phyloP scores from a whole-genome alignment of 2,888 invertebrate species.

The Luffia ferchaultella region DNA sequence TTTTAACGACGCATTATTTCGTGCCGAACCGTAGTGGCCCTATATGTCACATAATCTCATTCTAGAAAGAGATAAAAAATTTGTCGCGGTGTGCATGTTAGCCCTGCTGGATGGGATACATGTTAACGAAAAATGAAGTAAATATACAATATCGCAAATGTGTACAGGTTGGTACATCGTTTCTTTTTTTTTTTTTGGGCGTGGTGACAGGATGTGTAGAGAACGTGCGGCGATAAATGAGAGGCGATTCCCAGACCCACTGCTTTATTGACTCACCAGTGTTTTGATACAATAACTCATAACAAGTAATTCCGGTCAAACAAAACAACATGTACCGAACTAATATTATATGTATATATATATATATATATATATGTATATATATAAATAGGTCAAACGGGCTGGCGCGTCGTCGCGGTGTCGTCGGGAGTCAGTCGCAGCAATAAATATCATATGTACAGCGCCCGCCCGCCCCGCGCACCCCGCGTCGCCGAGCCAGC shows the following conservation, averaged over 20 bases:
- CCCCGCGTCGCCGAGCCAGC: not conserved
- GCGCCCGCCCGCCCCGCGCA: slow-evolving; percentile 11
- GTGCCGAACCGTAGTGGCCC: too few species aligned
- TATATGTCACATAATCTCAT: too few species aligned
- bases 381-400: slow-evolving; percentile 29
- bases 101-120: too few species aligned
- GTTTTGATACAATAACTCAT: slow-evolving; percentile 65
- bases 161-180: too few species aligned
- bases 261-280: slow-evolving; percentile 67
- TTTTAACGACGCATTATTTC: too few species aligned
- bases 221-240: not conserved
- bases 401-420: slow-evolving; percentile 43
- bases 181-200: too few species aligned
- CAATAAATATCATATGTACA: slow-evolving; percentile 63
- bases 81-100: too few species aligned
- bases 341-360: slow-evolving; percentile 57
- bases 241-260: slow-evolving; percentile 52
- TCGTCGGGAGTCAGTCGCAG: slow-evolving; percentile 39
- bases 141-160: too few species aligned
- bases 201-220: not conserved
- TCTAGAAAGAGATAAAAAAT: too few species aligned
- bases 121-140: too few species aligned
- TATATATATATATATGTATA: slow-evolving; percentile 11
- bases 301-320: slow-evolving; percentile 55
- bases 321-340: slow-evolving; percentile 63